Evolutionary conservation across 2,888 invertebrate species (phyloP), one percentile per base, ranked within the genome.

Genomic region (Pantelozetes paolii): DNA sequence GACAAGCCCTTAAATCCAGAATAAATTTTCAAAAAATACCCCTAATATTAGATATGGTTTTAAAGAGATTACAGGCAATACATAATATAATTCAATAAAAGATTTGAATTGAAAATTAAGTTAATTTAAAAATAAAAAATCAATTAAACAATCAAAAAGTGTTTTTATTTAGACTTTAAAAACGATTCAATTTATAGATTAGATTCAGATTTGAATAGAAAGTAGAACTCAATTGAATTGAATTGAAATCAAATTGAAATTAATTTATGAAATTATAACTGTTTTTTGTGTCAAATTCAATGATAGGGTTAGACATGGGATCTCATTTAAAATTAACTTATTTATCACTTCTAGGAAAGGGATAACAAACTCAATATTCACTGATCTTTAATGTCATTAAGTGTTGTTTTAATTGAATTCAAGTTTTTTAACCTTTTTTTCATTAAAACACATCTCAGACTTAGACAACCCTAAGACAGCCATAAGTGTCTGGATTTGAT

Each of bases 211-310:
- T 45, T 45, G 15, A 6, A 45, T 45, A 6, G 15, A 45, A 18
- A 45, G 45, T 18, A 45, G 45, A 15, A 13, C 15, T 18, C 18
- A 18, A 45, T 45, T 36, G 36, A 36, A 36, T 36, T 36, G 36
- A 45, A 11, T 54, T 26, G 54, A 54, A 50, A 20, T 20, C n/a
- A 20, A 45, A 50, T 20, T 50, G 50, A 50, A n/a, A 50, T 54
- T 54, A 45, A 45, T 45, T 45, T 45, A 45, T 15, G 2, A 45
- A 45, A 45, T 2, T n/a, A n/a, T 45, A 45, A 8, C 50, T 50
- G 9, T 54, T 50, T 54, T 54, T 54, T 54, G 15, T 54, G 54
- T 54, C 54, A 54, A 54, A 54, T 26, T 26, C 23, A 54, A 54
- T 54, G 26, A 54, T 54, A 54, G 54, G n/a, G 54, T 54, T 50